Evolutionary conservation across 1,140 invertebrate genomes (phyloP), one percentile per base, ranked within the genome.

Genomic region (Leptinotarsa defecta): DNA sequence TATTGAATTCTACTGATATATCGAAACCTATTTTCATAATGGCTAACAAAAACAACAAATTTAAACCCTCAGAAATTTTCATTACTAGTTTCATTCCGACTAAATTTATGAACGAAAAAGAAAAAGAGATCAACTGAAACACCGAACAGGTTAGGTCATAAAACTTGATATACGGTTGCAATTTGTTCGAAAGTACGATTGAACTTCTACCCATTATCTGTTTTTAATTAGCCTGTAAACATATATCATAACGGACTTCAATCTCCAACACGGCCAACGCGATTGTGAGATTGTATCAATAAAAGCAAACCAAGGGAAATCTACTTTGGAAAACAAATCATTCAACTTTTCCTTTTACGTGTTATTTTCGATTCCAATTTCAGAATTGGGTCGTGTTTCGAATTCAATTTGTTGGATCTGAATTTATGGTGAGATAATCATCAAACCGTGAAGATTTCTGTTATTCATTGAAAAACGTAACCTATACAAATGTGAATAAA

Each of bases 1-100:
- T 43, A 43, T 43, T 43, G 11, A 43, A 11, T 43, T n/a, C 17
- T 19, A 57, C 52, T n/a, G 17, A 57, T 57, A 8, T 57, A 57
- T 57, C 15, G 17, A 15, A 57, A 17, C 52, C 6, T 57, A 57
- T 57, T 57, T 57, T 57, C 52, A 57, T 15, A n/a, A 57, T 57
- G 52, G n/a, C 13, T 5, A 57, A 19, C 17, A 19, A 19, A 57
- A n/a, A 57, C 52, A 57, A 17, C 17, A 19, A 57, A 57, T n/a
- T n/a, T 17, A 57, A 57, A 57, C 52, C n/a, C 91, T 57, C 52
- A 57, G 17, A 57, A 57, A 2, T 95, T 94, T 87, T 97, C 52
- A 57, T 57, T 57, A 43, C 34, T 8, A 43, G 34, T 43, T 43
- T 43, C 34, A 22, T 34, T 43, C 6, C 67, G 43, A 68, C 19